Base-by-base conservation (phyloP, 35 echinoderm and acorn worm species). In the Apostichopus californicus region DNA sequence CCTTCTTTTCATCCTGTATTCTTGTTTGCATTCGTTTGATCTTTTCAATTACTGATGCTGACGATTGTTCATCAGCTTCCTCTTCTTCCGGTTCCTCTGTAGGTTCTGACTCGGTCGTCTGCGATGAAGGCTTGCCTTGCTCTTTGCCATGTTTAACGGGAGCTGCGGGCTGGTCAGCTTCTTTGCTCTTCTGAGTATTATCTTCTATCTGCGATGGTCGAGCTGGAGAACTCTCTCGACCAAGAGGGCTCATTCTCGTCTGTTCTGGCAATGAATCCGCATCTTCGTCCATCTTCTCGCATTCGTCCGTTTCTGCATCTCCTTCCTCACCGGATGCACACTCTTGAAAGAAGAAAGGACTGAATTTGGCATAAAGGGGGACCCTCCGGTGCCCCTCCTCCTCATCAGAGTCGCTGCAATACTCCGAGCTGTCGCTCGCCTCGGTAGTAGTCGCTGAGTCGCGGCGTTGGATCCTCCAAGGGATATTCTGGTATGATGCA, bases 381-480 rank as follows among this genome's bases (percentile, higher is more conserved):
- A 93, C 88, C 18, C 84, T 77, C 11, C 77, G 78, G 7, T 83
- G 78, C 1, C 72, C 75, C 14, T 90, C 86, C 10, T 81, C 84
- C 17, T 91, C 82, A 60, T 96, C 95, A 57, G 92, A 96, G 79
- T 96, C 95, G 72, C 92, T 93, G 70, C 83, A 93, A 52, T 93
- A 96, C 22, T 93, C 92, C 0, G 95, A 96, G 28, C 92, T 96
- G 83, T 96, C 95, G 72, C 92, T 93, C 1, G 93, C 95, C 34
- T 93, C 87, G 9, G 93, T 90, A 46, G 89, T 73, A n/a, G 92
- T 90, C 0, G 92, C 93, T 55, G 88, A 91, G 10, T 93, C 92
- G 64, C 88, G 80, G 54, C 92, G 92, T 73, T 91, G 83, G 4
- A 95, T 91, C 34, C 92, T 91, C 92, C 92, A 93, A 3, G 95